Conservation (phyloP, 2,113 vertebrate genomes). For the Jaculus jaculus region DNA sequence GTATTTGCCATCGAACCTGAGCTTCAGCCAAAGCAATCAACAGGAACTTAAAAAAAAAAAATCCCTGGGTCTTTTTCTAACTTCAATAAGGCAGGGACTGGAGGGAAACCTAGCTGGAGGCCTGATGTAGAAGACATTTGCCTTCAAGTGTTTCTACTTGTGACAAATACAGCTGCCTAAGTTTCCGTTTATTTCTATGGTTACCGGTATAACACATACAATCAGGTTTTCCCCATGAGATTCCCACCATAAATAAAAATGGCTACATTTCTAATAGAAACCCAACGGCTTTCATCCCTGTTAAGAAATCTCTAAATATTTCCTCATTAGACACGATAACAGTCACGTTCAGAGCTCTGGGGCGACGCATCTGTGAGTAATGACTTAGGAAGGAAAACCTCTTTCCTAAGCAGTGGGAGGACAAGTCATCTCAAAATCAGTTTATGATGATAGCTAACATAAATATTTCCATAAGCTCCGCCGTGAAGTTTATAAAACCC, state of each 20-base stretch:
- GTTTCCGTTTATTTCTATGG: constrained; percentile 21
- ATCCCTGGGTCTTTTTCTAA: neutral
- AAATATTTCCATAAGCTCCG: constrained; percentile 32
- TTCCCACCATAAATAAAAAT: constrained; percentile 41
- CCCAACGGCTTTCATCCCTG: constrained; percentile 14
- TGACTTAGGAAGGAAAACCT: constrained; percentile 31
- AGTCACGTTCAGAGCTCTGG: neutral
- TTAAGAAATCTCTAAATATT: constrained; percentile 58
- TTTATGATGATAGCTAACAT: constrained; percentile 24
- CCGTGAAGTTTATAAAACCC: neutral
- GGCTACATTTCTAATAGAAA: constrained; percentile 18
- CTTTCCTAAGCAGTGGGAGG: neutral
- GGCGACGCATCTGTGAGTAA: neutral
- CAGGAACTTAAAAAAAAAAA: neutral
- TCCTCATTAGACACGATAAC: constrained; percentile 13
- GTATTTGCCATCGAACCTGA: neutral
- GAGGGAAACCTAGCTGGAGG: neutral
- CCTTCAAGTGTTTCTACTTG: neutral
- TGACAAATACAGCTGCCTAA: neutral
- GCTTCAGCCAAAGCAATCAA: neutral
- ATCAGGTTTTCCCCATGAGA: constrained; percentile 1
- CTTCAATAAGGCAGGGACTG: neutral
- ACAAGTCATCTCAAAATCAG: constrained; percentile 19
- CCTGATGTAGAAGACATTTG: neutral
- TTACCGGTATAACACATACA: constrained; percentile 5